A percentile compares a stretch with the other conserved stretches of the same genome.
Evolutionary conservation across 2,797 vertebrate species (phyloP).

Genomic region (Macrochelys suwanniensis): DNA sequence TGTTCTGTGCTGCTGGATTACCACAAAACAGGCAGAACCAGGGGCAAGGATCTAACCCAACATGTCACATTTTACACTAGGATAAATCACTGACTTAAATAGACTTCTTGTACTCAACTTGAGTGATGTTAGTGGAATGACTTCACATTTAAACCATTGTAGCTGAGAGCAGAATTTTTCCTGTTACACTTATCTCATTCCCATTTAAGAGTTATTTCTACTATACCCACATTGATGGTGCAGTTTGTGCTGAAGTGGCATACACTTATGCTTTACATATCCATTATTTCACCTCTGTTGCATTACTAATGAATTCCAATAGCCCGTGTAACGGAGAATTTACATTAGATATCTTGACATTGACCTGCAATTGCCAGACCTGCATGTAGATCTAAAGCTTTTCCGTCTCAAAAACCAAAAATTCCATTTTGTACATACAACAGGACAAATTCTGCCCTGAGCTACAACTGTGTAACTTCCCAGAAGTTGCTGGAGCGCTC

Average conservation of each 20-base stretch:
- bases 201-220: neutral
- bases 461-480: neutral
- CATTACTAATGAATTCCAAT: neutral
- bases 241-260: neutral
- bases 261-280: neutral
- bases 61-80: neutral
- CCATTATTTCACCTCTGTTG: neutral
- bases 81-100: neutral
- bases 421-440: neutral
- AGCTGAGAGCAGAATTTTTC: neutral
- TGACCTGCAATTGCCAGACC: neutral
- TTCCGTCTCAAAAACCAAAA: neutral
- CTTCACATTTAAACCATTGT: neutral
- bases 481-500: neutral
- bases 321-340: neutral
- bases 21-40: neutral
- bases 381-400: neutral
- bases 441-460: neutral
- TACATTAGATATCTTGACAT: neutral
- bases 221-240: neutral
- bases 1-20: neutral
- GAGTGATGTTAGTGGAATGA: neutral
- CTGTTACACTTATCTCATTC: neutral
- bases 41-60: neutral
- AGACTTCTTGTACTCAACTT: neutral